Percentiles rank a stretch among this genome's conserved stretches.
These are phyloP conservation scores for Polyommatus iphigenia DNA, from an alignment of 2,888 invertebrate species.

Conservation along the genomic window DNA sequence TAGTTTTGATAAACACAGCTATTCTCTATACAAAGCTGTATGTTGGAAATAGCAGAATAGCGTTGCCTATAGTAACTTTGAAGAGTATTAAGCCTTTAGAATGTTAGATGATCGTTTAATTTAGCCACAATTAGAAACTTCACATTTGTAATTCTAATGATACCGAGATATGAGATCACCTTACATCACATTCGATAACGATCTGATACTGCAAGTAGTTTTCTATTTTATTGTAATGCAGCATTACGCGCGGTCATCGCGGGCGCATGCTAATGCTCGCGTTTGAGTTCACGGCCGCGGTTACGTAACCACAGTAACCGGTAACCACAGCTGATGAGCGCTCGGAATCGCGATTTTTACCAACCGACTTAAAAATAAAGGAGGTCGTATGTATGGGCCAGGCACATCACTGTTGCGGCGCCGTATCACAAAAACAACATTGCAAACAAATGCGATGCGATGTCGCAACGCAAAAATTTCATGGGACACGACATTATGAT, in stretches of 20 bases:
- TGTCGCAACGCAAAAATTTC: no score
- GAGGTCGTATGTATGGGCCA: no score
- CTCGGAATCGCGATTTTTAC: constrained; percentile 15
- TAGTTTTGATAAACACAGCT: no score
- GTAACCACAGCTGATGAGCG: constrained; percentile 21
- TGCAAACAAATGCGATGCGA: no score
- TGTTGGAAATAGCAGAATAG: no score
- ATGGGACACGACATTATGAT: no score
- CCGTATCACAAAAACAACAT: no score
- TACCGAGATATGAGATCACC: not conserved
- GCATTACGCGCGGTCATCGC: constrained; percentile 30
- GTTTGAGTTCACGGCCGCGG: constrained; percentile 60
- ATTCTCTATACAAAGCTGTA: no score
- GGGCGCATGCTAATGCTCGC: constrained; percentile 39
- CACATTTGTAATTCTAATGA: not conserved
- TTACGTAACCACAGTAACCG: constrained; percentile 43
- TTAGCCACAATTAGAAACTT: not conserved
- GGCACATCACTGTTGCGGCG: no score
- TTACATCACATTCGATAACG: constrained; percentile 3
- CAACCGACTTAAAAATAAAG: not conserved
- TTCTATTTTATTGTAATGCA: constrained; percentile 23
- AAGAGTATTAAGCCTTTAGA: not conserved
- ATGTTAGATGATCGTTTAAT: not conserved
- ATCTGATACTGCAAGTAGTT: constrained; percentile 1
- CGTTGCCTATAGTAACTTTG: no score